Evolutionary conservation across 2,888 invertebrate genomes (phyloP).

Genomic region (Dione vanillae): DNA sequence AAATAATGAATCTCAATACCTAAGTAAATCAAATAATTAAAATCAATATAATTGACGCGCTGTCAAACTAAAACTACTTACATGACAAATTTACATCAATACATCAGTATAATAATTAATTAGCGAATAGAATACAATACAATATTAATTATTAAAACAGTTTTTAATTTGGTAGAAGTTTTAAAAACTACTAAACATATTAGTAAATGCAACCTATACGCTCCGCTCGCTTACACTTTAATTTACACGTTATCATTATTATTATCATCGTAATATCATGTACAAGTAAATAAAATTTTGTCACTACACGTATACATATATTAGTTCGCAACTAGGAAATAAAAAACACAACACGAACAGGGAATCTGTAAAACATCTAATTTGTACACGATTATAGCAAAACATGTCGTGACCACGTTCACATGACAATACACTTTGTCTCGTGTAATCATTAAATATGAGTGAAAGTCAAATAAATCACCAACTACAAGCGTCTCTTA

Average conservation of each 20-base stretch:
- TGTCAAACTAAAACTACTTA: constrained; percentile 59
- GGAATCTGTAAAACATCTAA: constrained; percentile 34
- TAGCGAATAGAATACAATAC: background rate
- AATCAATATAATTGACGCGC: constrained; percentile 71
- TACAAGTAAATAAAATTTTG: constrained; percentile 39
- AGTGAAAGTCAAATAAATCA: background rate
- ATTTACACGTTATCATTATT: constrained; percentile 57
- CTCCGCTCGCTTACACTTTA: constrained; percentile 56
- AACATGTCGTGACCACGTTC: background rate
- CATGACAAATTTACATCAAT: constrained; percentile 42
- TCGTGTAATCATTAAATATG: background rate
- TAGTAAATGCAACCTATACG: constrained; percentile 83
- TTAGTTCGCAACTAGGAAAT: constrained; percentile 26
- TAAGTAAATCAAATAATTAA: constrained; percentile 55
- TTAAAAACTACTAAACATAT: constrained; percentile 72
- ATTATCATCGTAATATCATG: constrained; percentile 50
- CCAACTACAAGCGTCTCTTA: constrained; percentile 31
- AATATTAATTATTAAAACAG: constrained; percentile 51
- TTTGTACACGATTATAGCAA: constrained; percentile 41
- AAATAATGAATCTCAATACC: constrained; percentile 59
- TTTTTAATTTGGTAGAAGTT: constrained; percentile 79
- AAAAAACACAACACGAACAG: background rate
- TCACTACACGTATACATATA: constrained; percentile 19
- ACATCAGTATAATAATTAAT: constrained; percentile 32
- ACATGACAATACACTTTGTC: constrained; percentile 11